Evolutionary conservation across 2,888 invertebrate species (phyloP), one percentile per base, ranked within the genome.

Genomic region (Agrochola lota): DNA sequence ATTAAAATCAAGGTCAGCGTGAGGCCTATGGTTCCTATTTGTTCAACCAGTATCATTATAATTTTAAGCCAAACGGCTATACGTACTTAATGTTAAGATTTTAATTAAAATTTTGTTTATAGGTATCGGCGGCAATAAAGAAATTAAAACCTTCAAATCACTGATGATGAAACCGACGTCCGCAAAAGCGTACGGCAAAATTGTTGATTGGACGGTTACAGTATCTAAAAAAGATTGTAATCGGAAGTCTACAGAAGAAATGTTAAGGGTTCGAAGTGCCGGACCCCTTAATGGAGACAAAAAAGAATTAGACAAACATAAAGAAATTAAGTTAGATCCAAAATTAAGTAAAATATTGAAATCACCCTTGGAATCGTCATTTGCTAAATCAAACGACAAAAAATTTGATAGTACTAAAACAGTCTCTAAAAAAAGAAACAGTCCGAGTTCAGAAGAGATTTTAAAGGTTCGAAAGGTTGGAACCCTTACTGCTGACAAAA

Each of bases 121-220:
- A 69, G 69, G 69, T 69, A 35, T 69, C 20, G 69, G 20, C 0
- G 69, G 35, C 40, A 60, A 84, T 79, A 81, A 71, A 79, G 81
- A 74, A 71, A 79, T 77, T 71, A 79, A 79, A 55, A n/a, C 74
- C 60, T 26, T 80, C 57, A 73, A 67, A 64, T 46, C 63, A 57
- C 55, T 68, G 5, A 77, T 59, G 73, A 76, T 59, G 73, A 76
- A 78, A 63, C 70, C 64, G 70, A 81, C 43, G 77, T 69, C 69
- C n/a, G n/a, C n/a, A n/a, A 60, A 60, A 40, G 20, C 20, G 8
- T 20, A 40, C 4, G 11, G 2, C 11, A 60, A 69, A 60, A n/a
- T n/a, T 59, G 60, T 20, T 40, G 69, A 69, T 60, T 60, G 69
- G 80, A 78, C 52, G 26, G 69, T 84, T 52, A 78, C 84, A 46